phyloP scores from a whole-genome alignment of 2,888 invertebrate species.

The Drosophila affinis region DNA sequence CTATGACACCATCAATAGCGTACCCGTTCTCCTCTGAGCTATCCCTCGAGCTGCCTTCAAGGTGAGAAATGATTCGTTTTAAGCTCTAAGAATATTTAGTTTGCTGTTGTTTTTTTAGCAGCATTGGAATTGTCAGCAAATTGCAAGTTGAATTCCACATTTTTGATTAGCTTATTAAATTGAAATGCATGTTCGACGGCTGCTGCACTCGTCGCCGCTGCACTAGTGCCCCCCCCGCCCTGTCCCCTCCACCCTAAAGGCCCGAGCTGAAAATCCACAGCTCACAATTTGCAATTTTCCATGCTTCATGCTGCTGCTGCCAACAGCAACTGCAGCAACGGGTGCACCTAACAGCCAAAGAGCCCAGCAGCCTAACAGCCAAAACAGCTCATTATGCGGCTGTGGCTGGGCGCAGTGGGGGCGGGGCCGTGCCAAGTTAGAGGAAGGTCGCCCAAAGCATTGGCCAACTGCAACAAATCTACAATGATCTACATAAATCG shows the following conservation, averaged over 20 bases:
- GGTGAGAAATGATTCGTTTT: no score
- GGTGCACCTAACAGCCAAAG: no score
- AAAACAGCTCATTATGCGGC: conserved; percentile 17
- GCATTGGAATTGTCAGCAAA: conserved; percentile 39
- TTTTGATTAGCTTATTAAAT: conserved; percentile 62
- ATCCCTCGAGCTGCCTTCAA: no score
- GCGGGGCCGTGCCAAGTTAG: conserved; percentile 18
- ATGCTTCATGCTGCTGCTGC: conserved; percentile 19
- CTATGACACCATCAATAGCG: neutral
- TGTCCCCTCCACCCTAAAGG: conserved; percentile 3
- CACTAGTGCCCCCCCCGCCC: conserved; percentile 10
- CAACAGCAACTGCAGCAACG: no score
- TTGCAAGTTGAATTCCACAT: conserved; percentile 58
- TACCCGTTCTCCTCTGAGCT: no score
- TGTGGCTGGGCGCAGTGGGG: conserved; percentile 29
- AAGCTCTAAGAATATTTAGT: no score
- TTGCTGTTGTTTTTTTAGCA: no score
- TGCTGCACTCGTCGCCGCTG: conserved; percentile 56
- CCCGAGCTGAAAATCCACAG: neutral
- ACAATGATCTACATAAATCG: conserved; percentile 24
- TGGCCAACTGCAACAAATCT: neutral
- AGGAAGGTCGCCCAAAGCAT: conserved; percentile 36
- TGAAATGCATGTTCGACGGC: conserved; percentile 39
- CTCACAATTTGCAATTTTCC: conserved; percentile 57
- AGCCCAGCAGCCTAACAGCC: neutral